Percentiles rank a stretch among this genome's conserved stretches.
These are phyloP conservation scores for Drosophila asahinai DNA, from an alignment of 1,140 invertebrate genomes.

Conservation along the genomic window DNA sequence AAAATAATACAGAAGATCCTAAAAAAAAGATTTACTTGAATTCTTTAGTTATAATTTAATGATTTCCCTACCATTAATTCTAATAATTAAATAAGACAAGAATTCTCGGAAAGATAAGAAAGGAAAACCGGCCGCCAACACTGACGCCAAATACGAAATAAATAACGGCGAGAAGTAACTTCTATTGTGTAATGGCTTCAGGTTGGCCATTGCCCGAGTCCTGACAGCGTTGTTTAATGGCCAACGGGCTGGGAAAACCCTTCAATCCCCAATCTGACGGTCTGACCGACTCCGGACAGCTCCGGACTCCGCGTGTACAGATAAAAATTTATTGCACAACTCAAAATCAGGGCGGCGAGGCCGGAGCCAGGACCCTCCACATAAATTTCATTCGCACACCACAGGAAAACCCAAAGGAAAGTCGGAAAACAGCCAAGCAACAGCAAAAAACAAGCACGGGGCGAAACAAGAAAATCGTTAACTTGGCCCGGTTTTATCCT, in stretches of 20 bases:
- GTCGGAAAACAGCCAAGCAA: background rate
- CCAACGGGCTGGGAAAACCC: constrained; percentile 29
- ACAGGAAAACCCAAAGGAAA: background rate
- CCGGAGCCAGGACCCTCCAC: constrained; percentile 17
- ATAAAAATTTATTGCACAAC: constrained; percentile 84
- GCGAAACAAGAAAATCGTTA: constrained; percentile 71
- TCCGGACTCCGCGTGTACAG: constrained; percentile 71
- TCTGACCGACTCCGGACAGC: constrained; percentile 10
- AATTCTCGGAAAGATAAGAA: background rate
- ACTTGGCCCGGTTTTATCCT: constrained; percentile 61
- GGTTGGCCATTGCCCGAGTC: constrained; percentile 59
- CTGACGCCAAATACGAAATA: constrained; percentile 23
- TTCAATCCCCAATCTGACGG: constrained; percentile 17
- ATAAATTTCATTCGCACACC: constrained; percentile 63
- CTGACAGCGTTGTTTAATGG: constrained; percentile 82
- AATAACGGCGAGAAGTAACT: constrained; percentile 37
- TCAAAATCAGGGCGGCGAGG: constrained; percentile 66
- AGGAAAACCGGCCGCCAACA: constrained; percentile 12
- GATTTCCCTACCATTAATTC: too few species aligned
- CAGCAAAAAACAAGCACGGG: background rate
- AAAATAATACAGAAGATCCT: too few species aligned
- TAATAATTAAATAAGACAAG: too few species aligned
- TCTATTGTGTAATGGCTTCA: constrained; percentile 77
- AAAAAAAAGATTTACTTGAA: too few species aligned
- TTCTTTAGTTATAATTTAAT: too few species aligned